These are phyloP conservation scores for Orthonevra nobilis DNA, from an alignment of 2,888 invertebrate genomes.

Conservation along the genomic window DNA sequence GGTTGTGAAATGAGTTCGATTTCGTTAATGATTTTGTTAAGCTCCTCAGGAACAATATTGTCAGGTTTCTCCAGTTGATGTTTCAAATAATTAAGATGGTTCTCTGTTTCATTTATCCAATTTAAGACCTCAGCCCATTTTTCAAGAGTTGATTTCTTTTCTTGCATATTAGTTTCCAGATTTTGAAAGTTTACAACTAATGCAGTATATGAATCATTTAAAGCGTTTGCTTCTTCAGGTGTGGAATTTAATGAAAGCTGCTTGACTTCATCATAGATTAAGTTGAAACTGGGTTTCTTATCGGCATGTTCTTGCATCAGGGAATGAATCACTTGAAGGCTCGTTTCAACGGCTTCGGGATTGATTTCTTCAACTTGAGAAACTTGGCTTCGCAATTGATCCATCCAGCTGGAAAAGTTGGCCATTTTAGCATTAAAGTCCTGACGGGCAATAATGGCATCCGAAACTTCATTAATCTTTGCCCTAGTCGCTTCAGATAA, in stretches of 20 bases:
- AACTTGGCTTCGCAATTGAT: constrained; percentile 86
- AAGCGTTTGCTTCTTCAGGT: constrained; percentile 86
- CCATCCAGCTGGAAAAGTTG: constrained; percentile 90
- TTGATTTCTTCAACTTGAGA: constrained; percentile 90
- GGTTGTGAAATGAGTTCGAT: constrained; percentile 85
- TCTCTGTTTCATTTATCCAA: constrained; percentile 90
- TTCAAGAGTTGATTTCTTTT: constrained; percentile 87
- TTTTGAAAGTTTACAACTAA: constrained; percentile 89
- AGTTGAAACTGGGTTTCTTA: constrained; percentile 88
- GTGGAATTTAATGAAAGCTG: constrained; percentile 86
- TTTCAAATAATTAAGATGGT: constrained; percentile 89
- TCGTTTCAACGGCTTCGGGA: constrained; percentile 89
- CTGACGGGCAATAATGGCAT: constrained; percentile 89
- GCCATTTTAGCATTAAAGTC: constrained; percentile 90
- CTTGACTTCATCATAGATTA: constrained; percentile 91
- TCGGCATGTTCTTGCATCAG: constrained; percentile 92
- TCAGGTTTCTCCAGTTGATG: constrained; percentile 88
- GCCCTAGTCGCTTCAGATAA: constrained; percentile 88
- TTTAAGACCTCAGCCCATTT: constrained; percentile 91
- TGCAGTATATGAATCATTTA: constrained; percentile 88
- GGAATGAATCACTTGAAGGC: constrained; percentile 89
- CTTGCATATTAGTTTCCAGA: constrained; percentile 86
- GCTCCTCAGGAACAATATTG: constrained; percentile 86
- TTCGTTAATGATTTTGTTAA: constrained; percentile 86
- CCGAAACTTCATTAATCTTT: constrained; percentile 90